Base-by-base conservation (phyloP, 2,888 invertebrate species). In the Bellardia bayeri region DNA sequence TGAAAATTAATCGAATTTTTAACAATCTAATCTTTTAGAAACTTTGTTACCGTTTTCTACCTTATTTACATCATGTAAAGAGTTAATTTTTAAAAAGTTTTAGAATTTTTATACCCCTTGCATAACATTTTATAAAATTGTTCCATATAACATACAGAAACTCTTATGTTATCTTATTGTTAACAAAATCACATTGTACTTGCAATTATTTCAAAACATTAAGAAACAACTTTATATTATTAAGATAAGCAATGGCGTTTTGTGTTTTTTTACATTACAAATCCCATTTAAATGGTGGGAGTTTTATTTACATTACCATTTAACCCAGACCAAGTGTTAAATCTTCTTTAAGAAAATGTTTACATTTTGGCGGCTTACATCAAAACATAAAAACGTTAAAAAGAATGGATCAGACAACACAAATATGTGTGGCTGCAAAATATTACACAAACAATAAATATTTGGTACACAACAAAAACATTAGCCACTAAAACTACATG, bases 361-460 rank as follows among this genome's bases (percentile, higher is more conserved):
- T 81, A 13, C 71, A 75, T 85, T 45, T 45, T 68, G 81, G 66
- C 87, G 87, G 87, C 87, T 71, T 78, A 72, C 23, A 66, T 82
- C 87, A 87, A 87, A 84, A 30, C 66, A 13, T 68, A 51, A n/a
- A 51, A 3, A 14, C 4, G 3, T 33, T 45, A 71, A 56, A 68
- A 64, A 81, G 76, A 86, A 84, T 81, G 54, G 61, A 54, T 79
- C 78, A 45, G 79, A 84, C 51, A 78, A 68, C 71, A 49, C 81
- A 71, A 72, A 78, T 83, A 83, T 78, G 79, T 81, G 69, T 63
- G 64, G 68, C 78, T 85, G 84, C 69, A 81, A 87, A 82, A 85
- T 74, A 45, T 71, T 80, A 71, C 76, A 85, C 78, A 82, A 72
- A 82, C 69, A 79, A 82, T 63, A 84, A 75, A 69, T 82, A 82